Evolutionary conservation across 1,140 invertebrate species (phyloP).

Genomic region (Bombus terrestris): DNA sequence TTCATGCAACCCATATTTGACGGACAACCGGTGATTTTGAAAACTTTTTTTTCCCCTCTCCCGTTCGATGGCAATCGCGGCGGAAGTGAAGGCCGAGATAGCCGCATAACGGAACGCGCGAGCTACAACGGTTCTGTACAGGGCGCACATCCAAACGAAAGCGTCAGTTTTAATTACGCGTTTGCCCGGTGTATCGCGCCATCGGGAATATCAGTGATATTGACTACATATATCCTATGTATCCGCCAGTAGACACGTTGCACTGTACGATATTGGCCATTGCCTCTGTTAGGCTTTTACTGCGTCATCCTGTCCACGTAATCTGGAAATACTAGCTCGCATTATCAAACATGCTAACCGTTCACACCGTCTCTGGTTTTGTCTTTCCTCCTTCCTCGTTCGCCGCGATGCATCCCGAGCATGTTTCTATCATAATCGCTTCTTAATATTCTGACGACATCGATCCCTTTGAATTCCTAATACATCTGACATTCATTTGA

Average conservation of each 20-base stretch:
- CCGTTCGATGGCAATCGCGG: constrained; percentile 33
- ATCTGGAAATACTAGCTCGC: constrained; percentile 72
- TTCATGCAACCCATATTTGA: constrained; percentile 28
- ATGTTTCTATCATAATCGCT: too few species aligned
- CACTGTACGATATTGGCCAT: constrained; percentile 68
- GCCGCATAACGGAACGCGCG: constrained; percentile 12
- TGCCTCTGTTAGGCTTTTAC: constrained; percentile 48
- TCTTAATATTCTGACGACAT: too few species aligned
- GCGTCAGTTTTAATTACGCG: constrained; percentile 74
- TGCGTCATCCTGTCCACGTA: constrained; percentile 51
- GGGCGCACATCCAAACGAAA: constrained; percentile 60
- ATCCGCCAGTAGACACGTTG: constrained; percentile 53
- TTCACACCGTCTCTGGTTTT: background rate
- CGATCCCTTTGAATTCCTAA: background rate
- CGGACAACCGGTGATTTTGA: constrained; percentile 40
- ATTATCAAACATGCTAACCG: constrained; percentile 20
- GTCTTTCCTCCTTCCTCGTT: background rate
- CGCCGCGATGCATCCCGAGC: background rate
- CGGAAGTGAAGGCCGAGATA: constrained; percentile 54
- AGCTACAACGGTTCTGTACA: background rate
- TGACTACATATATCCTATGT: constrained; percentile 56
- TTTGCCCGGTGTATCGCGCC: constrained; percentile 49
- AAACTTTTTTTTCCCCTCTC: constrained; percentile 6
- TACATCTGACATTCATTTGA: background rate
- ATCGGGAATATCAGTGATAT: constrained; percentile 66